A percentile compares a stretch with the other conserved stretches of the same genome.
These are phyloP conservation scores for Zapornia atra DNA, from an alignment of 2,113 vertebrate species.

Conservation along the genomic window DNA sequence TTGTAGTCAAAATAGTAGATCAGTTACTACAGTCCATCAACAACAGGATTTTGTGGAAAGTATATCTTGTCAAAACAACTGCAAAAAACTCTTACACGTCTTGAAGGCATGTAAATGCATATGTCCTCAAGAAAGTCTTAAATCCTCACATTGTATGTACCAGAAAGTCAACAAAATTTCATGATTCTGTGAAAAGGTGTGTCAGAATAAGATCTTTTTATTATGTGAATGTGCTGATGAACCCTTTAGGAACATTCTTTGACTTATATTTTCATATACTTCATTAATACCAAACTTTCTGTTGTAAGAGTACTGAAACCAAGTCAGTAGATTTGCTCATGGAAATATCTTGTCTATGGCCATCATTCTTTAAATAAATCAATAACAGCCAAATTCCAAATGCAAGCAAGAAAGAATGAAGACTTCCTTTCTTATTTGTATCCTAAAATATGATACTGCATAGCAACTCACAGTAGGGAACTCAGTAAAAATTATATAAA, in stretches of 20 bases:
- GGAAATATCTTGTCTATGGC: neutral
- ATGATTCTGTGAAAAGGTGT: neutral
- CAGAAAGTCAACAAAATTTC: neutral
- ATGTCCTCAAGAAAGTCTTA: neutral
- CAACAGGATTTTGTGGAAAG: neutral
- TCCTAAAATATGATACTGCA: constrained; percentile 22
- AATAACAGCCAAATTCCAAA: constrained; percentile 20
- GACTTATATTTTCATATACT: neutral
- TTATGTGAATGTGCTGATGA: neutral
- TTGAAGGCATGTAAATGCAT: neutral
- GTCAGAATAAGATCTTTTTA: neutral
- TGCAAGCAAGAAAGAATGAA: neutral
- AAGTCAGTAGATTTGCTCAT: neutral
- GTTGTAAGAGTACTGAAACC: neutral
- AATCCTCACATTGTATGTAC: neutral
- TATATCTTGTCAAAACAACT: neutral
- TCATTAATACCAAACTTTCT: neutral
- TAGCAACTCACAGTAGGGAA: constrained; percentile 53
- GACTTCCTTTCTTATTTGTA: constrained; percentile 23
- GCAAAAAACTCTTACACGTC: neutral
- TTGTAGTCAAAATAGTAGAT: neutral
- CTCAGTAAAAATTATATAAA: constrained; percentile 65
- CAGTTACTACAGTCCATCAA: neutral
- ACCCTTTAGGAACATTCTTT: neutral
- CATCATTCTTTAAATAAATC: neutral